phyloP scores from a whole-genome alignment of 1,140 invertebrate species.

The Yoshiicerus persimilis region DNA sequence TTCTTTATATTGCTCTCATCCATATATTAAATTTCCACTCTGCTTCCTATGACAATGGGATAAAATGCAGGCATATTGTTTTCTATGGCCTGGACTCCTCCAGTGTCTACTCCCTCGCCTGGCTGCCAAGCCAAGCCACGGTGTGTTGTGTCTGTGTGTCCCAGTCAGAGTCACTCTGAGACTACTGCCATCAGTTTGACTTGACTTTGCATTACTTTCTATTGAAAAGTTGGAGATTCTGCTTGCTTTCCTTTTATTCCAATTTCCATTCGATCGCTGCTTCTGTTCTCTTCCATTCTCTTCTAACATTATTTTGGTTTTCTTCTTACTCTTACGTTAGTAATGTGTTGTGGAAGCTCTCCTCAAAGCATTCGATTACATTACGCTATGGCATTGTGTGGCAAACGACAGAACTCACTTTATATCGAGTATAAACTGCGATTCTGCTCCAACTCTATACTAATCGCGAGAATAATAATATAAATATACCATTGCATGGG shows the following conservation, averaged over 20 bases:
- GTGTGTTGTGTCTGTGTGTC: not conserved
- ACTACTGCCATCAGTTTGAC: not conserved
- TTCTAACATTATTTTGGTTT: not conserved
- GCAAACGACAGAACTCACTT: not conserved
- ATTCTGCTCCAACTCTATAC: no score
- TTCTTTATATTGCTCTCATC: conserved; percentile 8
- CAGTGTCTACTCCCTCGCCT: not conserved
- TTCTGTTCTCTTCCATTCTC: not conserved
- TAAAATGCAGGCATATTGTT: not conserved
- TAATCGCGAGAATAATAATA: no score
- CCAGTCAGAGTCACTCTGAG: not conserved
- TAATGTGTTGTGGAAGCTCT: not conserved
- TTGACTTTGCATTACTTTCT: not conserved
- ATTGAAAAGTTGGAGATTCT: conserved; percentile 7
- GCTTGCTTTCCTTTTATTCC: not conserved
- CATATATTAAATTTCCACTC: conserved; percentile 20
- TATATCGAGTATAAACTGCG: no score
- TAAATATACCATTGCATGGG: not conserved
- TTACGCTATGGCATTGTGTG: not conserved
- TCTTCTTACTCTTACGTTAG: not conserved
- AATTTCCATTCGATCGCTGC: not conserved
- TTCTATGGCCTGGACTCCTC: not conserved
- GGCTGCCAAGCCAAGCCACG: no score
- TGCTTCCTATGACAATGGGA: not conserved
- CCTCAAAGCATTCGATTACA: not conserved